Conservation (phyloP, 2,113 vertebrate species). For the Ictidomys tridecemlineatus region DNA sequence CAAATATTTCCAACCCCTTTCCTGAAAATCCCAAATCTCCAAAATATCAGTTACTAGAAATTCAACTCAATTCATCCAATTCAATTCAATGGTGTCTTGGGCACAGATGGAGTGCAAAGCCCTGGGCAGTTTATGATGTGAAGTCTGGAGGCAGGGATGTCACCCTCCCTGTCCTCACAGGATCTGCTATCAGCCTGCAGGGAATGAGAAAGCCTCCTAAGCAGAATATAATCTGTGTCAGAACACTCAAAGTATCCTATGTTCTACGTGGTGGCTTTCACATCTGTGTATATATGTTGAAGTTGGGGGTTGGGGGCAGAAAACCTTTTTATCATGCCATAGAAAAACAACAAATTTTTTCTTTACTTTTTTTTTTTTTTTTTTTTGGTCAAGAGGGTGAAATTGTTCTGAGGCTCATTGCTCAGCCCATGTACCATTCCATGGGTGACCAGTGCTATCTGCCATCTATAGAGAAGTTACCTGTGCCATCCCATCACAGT, state of each 20-base stretch:
- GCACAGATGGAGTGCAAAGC: accelerated
- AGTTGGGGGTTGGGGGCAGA: background rate
- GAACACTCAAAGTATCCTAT: background rate
- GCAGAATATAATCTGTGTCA: background rate
- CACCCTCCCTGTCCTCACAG: background rate
- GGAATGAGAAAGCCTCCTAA: background rate
- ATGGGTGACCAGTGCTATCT: background rate
- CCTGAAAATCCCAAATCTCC: background rate
- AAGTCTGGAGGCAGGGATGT: background rate
- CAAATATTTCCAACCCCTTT: background rate
- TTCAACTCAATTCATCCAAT: background rate
- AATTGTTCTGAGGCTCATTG: background rate
- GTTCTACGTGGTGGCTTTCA: background rate
- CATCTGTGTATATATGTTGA: background rate
- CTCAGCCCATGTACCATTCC: background rate
- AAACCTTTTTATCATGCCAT: background rate
- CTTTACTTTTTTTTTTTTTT: background rate
- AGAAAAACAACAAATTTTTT: background rate
- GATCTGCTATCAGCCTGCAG: background rate
- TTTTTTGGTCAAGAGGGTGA: background rate
- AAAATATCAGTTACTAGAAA: background rate
- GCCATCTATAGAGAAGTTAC: background rate
- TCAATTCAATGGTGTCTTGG: background rate
- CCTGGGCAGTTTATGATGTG: background rate
- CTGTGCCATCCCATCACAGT: background rate